A percentile compares a stretch with the other conserved stretches of the same genome.
Conservation (phyloP, 2,888 invertebrate genomes). For the Clunio marinus region DNA sequence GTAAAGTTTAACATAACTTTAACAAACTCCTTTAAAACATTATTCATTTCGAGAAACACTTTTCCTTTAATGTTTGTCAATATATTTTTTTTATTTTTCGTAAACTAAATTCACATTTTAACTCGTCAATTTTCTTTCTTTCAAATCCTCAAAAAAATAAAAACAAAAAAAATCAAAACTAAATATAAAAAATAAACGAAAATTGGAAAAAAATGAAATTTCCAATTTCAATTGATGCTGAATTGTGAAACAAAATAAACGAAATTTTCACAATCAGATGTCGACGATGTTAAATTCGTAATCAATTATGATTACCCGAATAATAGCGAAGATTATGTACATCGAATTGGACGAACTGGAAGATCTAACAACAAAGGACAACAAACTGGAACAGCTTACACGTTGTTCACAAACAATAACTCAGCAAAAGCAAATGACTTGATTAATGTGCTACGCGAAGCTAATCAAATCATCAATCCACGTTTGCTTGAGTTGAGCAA, state of each 20-base stretch:
- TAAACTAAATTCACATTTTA: constrained; percentile 1
- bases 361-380: constrained; percentile 69
- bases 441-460: constrained; percentile 86
- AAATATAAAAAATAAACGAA: constrained; percentile 1
- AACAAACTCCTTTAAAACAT: too few relatives aligned
- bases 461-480: constrained; percentile 87
- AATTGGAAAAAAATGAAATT: not conserved
- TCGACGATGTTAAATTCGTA: constrained; percentile 98
- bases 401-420: constrained; percentile 89
- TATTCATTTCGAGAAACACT: too few relatives aligned
- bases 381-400: constrained; percentile 90
- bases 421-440: constrained; percentile 87
- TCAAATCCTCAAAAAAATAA: not conserved
- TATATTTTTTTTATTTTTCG: not conserved
- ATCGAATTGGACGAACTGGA: constrained; percentile 90
- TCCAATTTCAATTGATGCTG: not conserved
- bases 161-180: constrained; percentile 4
- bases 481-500: constrained; percentile 72
- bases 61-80: not conserved
- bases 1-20: not conserved
- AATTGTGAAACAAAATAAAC: not conserved
- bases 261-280: constrained; percentile 64
- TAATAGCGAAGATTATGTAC: constrained; percentile 93
- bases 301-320: constrained; percentile 98
- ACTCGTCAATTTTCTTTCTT: constrained; percentile 25